Base-by-base conservation (phyloP, 2,888 invertebrate species). In the Tiphia femorata region DNA sequence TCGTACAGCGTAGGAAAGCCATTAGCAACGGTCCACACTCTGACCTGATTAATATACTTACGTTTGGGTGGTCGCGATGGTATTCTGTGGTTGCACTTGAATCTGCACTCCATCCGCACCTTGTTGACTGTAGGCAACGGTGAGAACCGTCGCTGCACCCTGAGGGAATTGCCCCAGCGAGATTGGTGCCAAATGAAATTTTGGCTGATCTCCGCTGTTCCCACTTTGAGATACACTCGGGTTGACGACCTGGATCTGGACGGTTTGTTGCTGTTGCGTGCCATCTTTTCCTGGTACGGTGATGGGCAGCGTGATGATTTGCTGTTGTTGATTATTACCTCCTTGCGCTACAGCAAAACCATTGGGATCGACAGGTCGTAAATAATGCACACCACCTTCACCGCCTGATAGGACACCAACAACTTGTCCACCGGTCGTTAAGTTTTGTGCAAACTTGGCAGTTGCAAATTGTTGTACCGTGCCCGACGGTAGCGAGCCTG, bases 241-340 rank as follows among this genome's bases (percentile, higher is more conserved):
- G 73, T 85, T 88, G 25, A 91, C 85, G 62, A 91, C 91, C 83
- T 93, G 92, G 58, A 93, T 93, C 82, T 93, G 93, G 33, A 93
- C 90, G 33, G 92, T 92, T 68, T 89, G 86, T 64, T 85, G 85
- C 49, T 84, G 91, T 69, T 91, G 91, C 0, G 92, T 91, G 75
- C 93, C 93, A 67, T 83, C 83, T 72, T 92, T 92, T 1, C 92
- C 92, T 0, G 92, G 92, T 83, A 93, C 88, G 8, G 91, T 88
- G 67, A 93, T 92, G 23, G 93, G 93, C 78, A 93, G 84, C n/a
- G 92, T 90, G 70, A 93, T 92, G 66, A 92, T 86, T 58, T 89
- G 91, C 68, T 89, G 91, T 70, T 81, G 84, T 46, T 88, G 88
- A 59, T 80, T 80, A 48, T 81, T 83, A 29, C 81, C 75, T 2